Percentiles rank a stretch among this genome's conserved stretches.
Evolutionary conservation across 2,113 vertebrate species (phyloP).

Genomic region (Neotoma lepida): DNA sequence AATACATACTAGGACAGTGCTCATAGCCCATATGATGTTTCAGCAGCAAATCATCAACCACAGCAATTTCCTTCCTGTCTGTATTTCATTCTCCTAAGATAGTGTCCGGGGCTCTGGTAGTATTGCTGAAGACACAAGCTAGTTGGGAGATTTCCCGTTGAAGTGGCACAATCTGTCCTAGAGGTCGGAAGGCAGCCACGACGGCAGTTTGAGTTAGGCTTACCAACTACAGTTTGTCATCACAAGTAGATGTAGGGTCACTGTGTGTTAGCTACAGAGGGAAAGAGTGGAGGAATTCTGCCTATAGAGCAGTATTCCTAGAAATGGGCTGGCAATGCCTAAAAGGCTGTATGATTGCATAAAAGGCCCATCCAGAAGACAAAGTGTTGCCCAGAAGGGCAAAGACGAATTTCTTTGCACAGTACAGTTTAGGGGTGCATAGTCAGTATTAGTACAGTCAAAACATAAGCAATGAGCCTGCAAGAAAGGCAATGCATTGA

Average conservation of each 20-base stretch:
- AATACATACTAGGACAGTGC: background rate
- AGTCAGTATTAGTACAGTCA: background rate
- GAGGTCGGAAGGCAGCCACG: background rate
- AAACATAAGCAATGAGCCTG: background rate
- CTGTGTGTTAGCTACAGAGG: background rate
- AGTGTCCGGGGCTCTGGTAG: background rate
- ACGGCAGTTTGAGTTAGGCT: background rate
- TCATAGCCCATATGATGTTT: background rate
- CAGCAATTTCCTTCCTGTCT: background rate
- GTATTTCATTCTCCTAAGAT: background rate
- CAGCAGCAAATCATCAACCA: background rate
- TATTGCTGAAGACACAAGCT: background rate
- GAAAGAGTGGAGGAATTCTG: background rate
- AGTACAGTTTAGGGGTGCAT: background rate
- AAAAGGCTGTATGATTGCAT: background rate
- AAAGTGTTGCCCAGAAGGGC: background rate
- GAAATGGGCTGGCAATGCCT: background rate
- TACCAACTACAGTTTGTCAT: background rate
- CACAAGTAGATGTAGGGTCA: background rate
- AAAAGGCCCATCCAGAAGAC: background rate
- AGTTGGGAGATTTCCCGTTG: background rate
- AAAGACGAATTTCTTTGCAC: background rate
- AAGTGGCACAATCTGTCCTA: background rate
- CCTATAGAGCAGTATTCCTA: background rate
- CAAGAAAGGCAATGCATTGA: background rate